Conservation (phyloP, 2,888 invertebrate species). For the Acronicta alni region DNA sequence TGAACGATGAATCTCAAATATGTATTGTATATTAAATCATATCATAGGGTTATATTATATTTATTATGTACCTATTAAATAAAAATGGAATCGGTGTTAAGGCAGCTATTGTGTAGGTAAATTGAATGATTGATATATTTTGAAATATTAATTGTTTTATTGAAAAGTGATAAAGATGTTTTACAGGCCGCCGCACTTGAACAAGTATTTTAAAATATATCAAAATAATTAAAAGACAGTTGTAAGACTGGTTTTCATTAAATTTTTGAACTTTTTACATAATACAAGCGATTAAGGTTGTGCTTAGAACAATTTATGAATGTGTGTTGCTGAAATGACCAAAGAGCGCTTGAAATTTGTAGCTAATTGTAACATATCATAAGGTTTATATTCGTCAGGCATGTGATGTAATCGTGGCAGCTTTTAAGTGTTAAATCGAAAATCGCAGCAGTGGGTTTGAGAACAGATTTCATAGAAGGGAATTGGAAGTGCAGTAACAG, state of each 20-base stretch:
- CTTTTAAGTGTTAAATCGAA: slow-evolving; percentile 23
- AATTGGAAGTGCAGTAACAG: too few relatives aligned
- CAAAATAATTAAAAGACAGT: slow-evolving; percentile 28
- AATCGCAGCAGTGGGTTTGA: neutral
- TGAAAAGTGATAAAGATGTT: too few relatives aligned
- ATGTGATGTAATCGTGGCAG: slow-evolving; percentile 28
- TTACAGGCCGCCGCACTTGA: too few relatives aligned
- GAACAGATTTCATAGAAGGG: too few relatives aligned
- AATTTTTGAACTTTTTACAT: slow-evolving; percentile 51
- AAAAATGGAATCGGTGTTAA: slow-evolving; percentile 18
- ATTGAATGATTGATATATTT: slow-evolving; percentile 29
- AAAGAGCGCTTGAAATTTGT: slow-evolving; percentile 76
- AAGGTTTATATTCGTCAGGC: slow-evolving; percentile 53
- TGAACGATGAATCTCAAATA: slow-evolving; percentile 25
- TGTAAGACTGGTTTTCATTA: slow-evolving; percentile 58
- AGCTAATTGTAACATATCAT: slow-evolving; percentile 73
- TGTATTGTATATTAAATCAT: slow-evolving; percentile 54
- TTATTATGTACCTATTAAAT: slow-evolving; percentile 61
- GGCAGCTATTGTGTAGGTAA: slow-evolving; percentile 42
- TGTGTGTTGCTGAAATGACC: slow-evolving; percentile 69
- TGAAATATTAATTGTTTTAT: slow-evolving; percentile 35
- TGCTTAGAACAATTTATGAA: slow-evolving; percentile 57
- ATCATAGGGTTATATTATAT: slow-evolving; percentile 61
- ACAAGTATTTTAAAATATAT: slow-evolving; percentile 45
- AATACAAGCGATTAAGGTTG: slow-evolving; percentile 56